Conservation (phyloP, 2,797 vertebrate species). For the Bucorvus abyssinicus region DNA sequence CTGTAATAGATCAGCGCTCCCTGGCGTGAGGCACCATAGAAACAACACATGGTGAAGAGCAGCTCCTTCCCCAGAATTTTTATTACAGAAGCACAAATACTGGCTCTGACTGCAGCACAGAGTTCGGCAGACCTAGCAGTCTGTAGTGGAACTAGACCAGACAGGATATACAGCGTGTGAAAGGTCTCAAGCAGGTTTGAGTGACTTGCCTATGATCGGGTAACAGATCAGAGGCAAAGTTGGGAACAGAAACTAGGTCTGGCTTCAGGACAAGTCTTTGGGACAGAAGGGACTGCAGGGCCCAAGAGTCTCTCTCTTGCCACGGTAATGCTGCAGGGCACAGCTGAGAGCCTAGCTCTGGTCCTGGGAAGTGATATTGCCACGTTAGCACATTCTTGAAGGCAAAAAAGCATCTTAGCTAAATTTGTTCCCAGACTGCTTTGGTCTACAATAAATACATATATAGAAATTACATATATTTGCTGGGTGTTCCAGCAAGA, state of each 20-base stretch:
- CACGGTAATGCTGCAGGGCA: neutral
- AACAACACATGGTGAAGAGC: neutral
- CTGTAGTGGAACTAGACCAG: neutral
- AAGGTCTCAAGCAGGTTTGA: neutral
- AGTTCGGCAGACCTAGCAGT: neutral
- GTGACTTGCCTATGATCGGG: neutral
- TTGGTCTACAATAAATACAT: neutral
- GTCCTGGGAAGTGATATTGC: neutral
- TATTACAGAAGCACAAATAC: conserved; percentile 11
- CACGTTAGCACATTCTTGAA: neutral
- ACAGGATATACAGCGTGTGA: neutral
- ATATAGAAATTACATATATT: conserved; percentile 12
- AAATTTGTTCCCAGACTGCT: neutral
- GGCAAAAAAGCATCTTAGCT: neutral
- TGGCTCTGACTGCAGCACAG: neutral
- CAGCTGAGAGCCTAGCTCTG: neutral
- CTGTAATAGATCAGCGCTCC: conserved; percentile 7
- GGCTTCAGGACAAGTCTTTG: neutral
- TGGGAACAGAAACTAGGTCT: neutral
- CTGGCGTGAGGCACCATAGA: neutral
- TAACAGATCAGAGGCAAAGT: neutral
- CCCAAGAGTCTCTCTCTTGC: neutral
- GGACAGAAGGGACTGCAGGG: neutral
- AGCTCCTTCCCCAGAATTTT: conserved; percentile 34
- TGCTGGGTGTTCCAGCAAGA: neutral